Conservation (phyloP, 2,888 invertebrate genomes). For the Corbicula japonica region DNA sequence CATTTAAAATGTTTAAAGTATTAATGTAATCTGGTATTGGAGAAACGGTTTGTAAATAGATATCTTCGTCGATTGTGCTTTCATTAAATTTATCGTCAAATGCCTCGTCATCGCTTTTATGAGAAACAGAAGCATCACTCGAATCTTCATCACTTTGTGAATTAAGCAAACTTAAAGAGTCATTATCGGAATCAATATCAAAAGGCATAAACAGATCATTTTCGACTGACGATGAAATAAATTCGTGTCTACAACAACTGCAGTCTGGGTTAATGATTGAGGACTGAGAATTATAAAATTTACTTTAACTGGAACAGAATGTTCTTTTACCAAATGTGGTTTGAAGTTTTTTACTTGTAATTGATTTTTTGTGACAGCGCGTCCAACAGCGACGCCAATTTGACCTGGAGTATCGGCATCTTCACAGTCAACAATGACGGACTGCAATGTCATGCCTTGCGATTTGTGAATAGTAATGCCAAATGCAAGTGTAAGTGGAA, state of each 20-base stretch:
- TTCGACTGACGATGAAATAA: conserved; percentile 2
- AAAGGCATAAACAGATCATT: conserved; percentile 1
- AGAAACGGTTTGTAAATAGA: background rate
- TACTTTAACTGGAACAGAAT: background rate
- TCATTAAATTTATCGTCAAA: background rate
- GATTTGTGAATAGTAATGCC: conserved; percentile 33
- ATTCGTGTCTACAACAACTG: conserved; percentile 14
- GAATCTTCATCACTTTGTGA: background rate
- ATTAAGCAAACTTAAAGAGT: background rate
- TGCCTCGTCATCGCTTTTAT: background rate
- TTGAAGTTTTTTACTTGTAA: conserved; percentile 39
- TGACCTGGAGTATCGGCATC: conserved; percentile 21
- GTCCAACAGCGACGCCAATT: conserved; percentile 48
- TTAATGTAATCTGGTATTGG: conserved; percentile 21
- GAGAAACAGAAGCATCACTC: background rate
- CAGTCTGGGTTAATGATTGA: too few species aligned
- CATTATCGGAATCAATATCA: background rate
- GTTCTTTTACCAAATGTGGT: conserved; percentile 17
- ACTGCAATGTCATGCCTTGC: conserved; percentile 39
- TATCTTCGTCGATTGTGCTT: background rate
- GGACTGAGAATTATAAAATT: too few species aligned
- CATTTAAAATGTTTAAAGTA: background rate
- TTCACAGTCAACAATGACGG: conserved; percentile 43
- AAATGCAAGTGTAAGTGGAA: conserved; percentile 38
- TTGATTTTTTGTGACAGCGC: conserved; percentile 25